Percentiles rank a stretch among this genome's conserved stretches.
Evolutionary conservation across 2,888 invertebrate species (phyloP).

Genomic region (Apoderus coryli): DNA sequence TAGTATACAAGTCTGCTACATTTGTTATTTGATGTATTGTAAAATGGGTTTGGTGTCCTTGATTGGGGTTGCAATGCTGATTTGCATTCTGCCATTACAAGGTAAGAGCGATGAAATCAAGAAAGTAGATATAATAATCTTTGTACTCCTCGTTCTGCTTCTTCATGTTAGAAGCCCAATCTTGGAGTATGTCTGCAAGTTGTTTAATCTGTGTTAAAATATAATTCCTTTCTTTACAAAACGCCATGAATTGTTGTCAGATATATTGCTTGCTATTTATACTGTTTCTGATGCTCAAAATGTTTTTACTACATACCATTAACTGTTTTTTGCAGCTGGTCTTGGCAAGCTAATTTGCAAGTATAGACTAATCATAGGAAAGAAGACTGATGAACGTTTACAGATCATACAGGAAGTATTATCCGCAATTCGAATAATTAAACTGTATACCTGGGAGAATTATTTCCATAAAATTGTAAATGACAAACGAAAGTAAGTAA

Average conservation of each 20-base stretch:
- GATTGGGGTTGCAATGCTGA: constrained; percentile 38
- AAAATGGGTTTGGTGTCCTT: constrained; percentile 37
- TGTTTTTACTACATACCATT: too few relatives aligned
- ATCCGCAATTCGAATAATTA: constrained; percentile 7
- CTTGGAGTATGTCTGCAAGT: too few relatives aligned
- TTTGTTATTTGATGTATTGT: constrained; percentile 60
- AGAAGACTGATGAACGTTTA: constrained; percentile 7
- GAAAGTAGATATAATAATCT: too few relatives aligned
- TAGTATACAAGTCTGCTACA: constrained; percentile 65
- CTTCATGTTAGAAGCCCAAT: too few relatives aligned
- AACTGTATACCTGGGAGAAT: constrained; percentile 8
- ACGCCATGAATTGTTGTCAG: too few relatives aligned
- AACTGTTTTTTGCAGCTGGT: too few relatives aligned
- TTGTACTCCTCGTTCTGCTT: too few relatives aligned
- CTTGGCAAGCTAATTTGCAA: too few relatives aligned
- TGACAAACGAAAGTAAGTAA: constrained; percentile 7
- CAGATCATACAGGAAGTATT: constrained; percentile 7
- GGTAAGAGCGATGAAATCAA: constrained; percentile 25
- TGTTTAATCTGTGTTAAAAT: too few relatives aligned
- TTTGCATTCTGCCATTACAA: constrained; percentile 32
- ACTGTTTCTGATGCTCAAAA: too few relatives aligned
- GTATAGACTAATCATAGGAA: constrained; percentile 5
- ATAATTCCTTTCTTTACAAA: too few relatives aligned
- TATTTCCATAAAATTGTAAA: constrained; percentile 4
- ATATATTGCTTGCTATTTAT: too few relatives aligned